Evolutionary conservation across 2,797 vertebrate species (phyloP), one percentile per base, ranked within the genome.

Genomic region (Malurus splendens): DNA sequence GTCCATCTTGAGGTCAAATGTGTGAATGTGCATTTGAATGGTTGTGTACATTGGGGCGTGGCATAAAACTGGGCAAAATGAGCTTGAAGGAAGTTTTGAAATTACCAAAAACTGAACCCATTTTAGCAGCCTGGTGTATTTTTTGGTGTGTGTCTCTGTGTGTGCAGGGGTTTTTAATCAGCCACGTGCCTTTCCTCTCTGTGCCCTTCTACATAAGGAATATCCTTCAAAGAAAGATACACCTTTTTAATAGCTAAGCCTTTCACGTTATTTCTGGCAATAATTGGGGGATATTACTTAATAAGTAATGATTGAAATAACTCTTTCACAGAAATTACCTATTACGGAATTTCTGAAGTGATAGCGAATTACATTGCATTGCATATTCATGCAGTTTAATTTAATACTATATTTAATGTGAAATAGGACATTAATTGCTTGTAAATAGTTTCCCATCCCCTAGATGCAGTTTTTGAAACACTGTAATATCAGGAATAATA

Each of bases 221-320:
- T 82, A 94, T 48, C 78, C 76, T 90, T 89, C 85, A 91, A 88
- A 85, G 71, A 45, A 77, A 93, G 54, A 67, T 24, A 60, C 24
- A 18, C 32, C 32, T 91, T 72, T 80, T 82, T 79, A 93, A 64
- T 33, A 92, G 56, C 83, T 79, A 47, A 77, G 56, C 18, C 44
- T 84, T 60, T 33, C 61, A 48, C 8, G 0, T 89, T 93, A 81
- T 92, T 94, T 90, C 93, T 93, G 80, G 87, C 56, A 90, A 62
- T 94, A 95, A 94, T 76, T 87, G 89, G 61, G 68, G 93, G 86
- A 71, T 94, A 72, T 87, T 89, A 92, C 92, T 94, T 87, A 94
- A 93, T 94, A 94, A 95, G 89, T 93, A 88, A 91, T 82, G 73
- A 92, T 79, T 92, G 87, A 94, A 93, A 92, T 94, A 94, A 79